Conservation (phyloP, 37 sponge, comb jelly and placozoan species). For the Mnemiopsis leidyi region DNA sequence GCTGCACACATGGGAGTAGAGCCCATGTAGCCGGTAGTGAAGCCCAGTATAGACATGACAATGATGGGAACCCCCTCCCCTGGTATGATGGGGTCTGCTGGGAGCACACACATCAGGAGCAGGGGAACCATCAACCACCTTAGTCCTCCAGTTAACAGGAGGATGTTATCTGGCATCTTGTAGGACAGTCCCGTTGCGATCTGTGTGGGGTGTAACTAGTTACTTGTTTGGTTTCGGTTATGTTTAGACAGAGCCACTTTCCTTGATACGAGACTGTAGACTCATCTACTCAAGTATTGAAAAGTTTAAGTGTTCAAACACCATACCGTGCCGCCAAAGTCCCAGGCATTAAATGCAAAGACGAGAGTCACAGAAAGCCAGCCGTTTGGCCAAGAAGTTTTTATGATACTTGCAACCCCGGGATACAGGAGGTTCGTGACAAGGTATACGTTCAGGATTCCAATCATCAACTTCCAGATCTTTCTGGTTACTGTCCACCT, state of each 20-base stretch:
- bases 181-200: neutral
- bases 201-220: neutral
- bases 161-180: neutral
- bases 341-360: slow-evolving; percentile 71
- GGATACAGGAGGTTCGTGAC: slow-evolving; percentile 83
- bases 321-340: slow-evolving; percentile 68
- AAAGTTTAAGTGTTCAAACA: too few relatives aligned
- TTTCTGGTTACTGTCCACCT: slow-evolving; percentile 51
- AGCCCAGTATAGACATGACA: slow-evolving; percentile 67
- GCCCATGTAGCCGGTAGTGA: slow-evolving; percentile 80
- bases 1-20: slow-evolving; percentile 71
- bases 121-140: slow-evolving; percentile 74
- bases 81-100: slow-evolving; percentile 49
- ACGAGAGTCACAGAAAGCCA: slow-evolving; percentile 80
- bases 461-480: slow-evolving; percentile 72
- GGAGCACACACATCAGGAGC: slow-evolving; percentile 71
- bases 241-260: too few relatives aligned
- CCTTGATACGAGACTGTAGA: too few relatives aligned
- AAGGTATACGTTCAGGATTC: slow-evolving; percentile 69
- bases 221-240: too few relatives aligned
- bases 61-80: slow-evolving; percentile 48
- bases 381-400: slow-evolving; percentile 67
- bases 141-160: slow-evolving; percentile 62
- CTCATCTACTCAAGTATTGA: too few relatives aligned
- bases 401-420: slow-evolving; percentile 72